These are phyloP conservation scores for Drosophila triauraria DNA, from an alignment of 1,140 invertebrate species.

Conservation along the genomic window DNA sequence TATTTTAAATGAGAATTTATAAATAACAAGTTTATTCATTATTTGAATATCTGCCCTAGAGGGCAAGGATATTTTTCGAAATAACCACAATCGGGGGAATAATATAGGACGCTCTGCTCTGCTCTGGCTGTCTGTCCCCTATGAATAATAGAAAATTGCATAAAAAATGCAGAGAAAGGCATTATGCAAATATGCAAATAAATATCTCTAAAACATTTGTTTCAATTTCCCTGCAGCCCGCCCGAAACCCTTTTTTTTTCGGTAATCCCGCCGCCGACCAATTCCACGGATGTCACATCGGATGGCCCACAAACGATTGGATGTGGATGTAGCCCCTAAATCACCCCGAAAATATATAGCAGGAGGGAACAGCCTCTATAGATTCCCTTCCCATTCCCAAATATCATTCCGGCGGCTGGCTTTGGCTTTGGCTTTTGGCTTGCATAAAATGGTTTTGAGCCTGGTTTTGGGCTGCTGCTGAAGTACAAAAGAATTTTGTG, in stretches of 20 bases:
- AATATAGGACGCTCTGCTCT: background rate
- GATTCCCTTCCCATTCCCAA: background rate
- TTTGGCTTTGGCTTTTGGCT: slow-evolving; percentile 20
- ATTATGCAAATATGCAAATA: slow-evolving; percentile 81
- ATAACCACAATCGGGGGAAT: background rate
- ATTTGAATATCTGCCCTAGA: too few relatives aligned
- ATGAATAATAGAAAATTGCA: slow-evolving; percentile 73
- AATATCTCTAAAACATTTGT: slow-evolving; percentile 82
- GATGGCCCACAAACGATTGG: slow-evolving; percentile 67
- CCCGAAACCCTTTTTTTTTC: background rate
- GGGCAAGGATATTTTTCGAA: background rate
- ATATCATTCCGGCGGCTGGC: slow-evolving; percentile 16
- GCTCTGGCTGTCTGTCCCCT: background rate
- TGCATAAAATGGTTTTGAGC: slow-evolving; percentile 49
- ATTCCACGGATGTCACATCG: slow-evolving; percentile 48
- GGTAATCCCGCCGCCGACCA: slow-evolving; percentile 4
- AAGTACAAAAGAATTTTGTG: slow-evolving; percentile 64
- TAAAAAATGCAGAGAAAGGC: slow-evolving; percentile 63
- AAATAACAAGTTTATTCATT: too few relatives aligned
- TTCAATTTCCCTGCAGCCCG: slow-evolving; percentile 59
- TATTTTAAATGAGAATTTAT: background rate
- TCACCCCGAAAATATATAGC: slow-evolving; percentile 1
- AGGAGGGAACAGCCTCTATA: background rate
- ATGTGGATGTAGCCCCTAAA: slow-evolving; percentile 21
- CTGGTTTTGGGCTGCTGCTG: slow-evolving; percentile 14